Base-by-base conservation (phyloP, 2,113 vertebrate species). In the Xenus cinereus region DNA sequence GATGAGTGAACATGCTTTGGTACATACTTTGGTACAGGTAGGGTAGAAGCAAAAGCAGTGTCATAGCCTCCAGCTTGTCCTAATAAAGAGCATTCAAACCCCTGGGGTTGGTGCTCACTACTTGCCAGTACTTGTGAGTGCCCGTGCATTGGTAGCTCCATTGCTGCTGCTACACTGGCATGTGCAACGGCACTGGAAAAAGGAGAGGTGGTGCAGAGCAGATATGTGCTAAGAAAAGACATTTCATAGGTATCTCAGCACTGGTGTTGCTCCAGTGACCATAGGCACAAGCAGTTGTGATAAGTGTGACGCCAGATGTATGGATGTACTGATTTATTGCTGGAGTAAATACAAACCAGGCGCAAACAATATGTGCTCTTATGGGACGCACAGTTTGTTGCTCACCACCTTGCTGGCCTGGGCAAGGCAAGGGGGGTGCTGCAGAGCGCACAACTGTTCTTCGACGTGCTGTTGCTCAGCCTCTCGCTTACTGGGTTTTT, bases 341-440 rank as follows among this genome's bases (percentile, higher is more conserved):
- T 43, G 59, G 37, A 62, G 30, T 51, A 73, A 73, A 60, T 39
- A 43, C 63, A 68, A 83, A 56, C 21, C 26, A 28, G 63, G 30
- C 68, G 68, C 14, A 82, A 85, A 6, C 20, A 46, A 4, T 2
- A 8, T 0, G 0, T 26, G 41, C 35, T 71, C n/a, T 60, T 73
- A 21, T 0, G 7, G 39, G 63, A 37, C 0, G 0, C 28, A 6
- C 4, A 12, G 63, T 33, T 80, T 50, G 48, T 43, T 66, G 39
- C 37, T 88, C 16, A 59, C 8, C 26, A 32, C 50, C 51, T 84
- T 78, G 56, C 50, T 59, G 62, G 50, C 48, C 35, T 48, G 13
- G 6, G 62, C 71, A 41, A 46, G 39, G 80, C 81, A 12, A 33
- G n/a, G 43, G 4, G 11, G 9, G 5, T 57, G 43, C 54, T 57